Evolutionary conservation across 2,888 invertebrate species (phyloP), one percentile per base, ranked within the genome.

Genomic region (Drosophila bunnanda): DNA sequence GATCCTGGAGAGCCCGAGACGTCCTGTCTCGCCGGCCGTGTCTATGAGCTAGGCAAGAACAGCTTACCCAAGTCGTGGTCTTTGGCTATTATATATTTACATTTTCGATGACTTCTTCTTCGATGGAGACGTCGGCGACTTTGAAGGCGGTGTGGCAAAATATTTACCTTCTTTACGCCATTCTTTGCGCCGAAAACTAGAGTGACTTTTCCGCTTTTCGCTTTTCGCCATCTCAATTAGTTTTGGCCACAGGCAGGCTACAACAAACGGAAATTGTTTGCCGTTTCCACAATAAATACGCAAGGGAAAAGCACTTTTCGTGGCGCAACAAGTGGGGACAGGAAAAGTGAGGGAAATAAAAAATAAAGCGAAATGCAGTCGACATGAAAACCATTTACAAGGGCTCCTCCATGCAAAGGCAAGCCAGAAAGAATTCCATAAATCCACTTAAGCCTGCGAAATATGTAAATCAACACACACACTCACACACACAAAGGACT

Each of bases 251-350:
- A 79, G 80, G 84, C 87, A 86, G 56, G 75, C 77, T 55, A 82
- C 87, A 83, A 58, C 58, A 58, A 87, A 82, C 85, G 83, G 85
- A 83, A 88, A 83, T 85, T 77, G 88, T 79, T 83, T 65, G 70
- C 85, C 69, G 77, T 79, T 77, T 78, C 54, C 80, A 75, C 76
- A 59, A 58, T 71, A 78, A 59, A 73, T 67, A 39, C 64, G 43
- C 28, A 8, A 22, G 5, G 17, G 4, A 53, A 55, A 12, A 15
- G n/a, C 46, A 5, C 28, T 61, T 52, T 30, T 15, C 44, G 36
- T 44, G 55, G 72, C 69, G 75, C 72, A 77, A 59, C 53, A 73
- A 73, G 75, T 73, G 66, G 44, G 22, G 61, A 25, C 22, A 43
- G 13, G 52, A 52, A 30, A 30, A 9, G 9, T 25, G 36, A 44